Base-by-base conservation (phyloP, 2,888 invertebrate species). In the Phyto melanocephala region DNA sequence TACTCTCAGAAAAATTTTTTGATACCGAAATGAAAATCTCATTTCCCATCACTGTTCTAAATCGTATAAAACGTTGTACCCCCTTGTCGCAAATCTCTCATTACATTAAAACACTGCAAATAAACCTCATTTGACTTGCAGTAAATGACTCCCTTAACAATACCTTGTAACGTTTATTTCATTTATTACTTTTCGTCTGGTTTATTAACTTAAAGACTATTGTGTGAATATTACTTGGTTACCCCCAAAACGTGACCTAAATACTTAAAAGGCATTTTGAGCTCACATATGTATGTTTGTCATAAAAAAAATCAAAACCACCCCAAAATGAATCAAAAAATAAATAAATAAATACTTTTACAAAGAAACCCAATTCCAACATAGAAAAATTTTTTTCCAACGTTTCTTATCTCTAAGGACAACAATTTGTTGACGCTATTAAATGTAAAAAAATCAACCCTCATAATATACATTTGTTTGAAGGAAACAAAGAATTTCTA, bases 391-490 rank as follows among this genome's bases (percentile, higher is more conserved):
- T n/a, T 0, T 10, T 11, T 47, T 37, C 13, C 4, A 56, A 42
- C 65, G 56, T 65, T 56, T 45, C 1, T 47, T 17, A 37, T 76
- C 37, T 58, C 17, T 28, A 5, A 15, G 58, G 20, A 28, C 24
- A 50, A 35, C 11, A 70, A 22, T 56, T 0, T 13, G 45, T 13
- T 65, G 35, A 20, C 15, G 50, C 0, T 17, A 24, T 17, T 6
- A 7, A 13, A 15, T n/a, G n/a, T n/a, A 50, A 40, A 67, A 54
- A 56, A 70, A 62, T n/a, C 52, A 52, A 52, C 76, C 76, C 76
- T 60, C 4, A 33, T 58, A 56, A 50, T n/a, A 37, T 20, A 28
- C 0, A 17, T 45, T 17, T 45, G 5, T 50, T 47, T 56, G 2
- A 54, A 56, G 56, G 37, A 75, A 35, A 28, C 3, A 33, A 42